Percentiles rank a stretch among this genome's conserved stretches.
Conservation (phyloP, 2,797 vertebrate genomes). For the Syndactyla subalaris region DNA sequence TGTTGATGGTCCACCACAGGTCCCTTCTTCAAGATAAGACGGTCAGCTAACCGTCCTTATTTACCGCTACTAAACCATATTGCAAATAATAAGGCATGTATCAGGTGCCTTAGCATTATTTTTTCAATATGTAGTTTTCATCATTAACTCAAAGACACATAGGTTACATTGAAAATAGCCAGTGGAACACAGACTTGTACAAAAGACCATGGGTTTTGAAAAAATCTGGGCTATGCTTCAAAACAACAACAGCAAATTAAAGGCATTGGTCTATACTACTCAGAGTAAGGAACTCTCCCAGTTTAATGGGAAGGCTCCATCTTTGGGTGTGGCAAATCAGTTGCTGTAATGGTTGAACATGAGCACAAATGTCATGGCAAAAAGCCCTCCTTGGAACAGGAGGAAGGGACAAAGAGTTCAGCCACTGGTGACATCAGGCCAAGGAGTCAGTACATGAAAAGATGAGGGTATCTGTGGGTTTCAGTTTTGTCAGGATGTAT, state of each 20-base stretch:
- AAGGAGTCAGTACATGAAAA: background rate
- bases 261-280: accelerated
- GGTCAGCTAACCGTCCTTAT: background rate
- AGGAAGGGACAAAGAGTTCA: background rate
- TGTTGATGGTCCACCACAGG: background rate
- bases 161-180: background rate
- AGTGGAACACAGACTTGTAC: accelerated
- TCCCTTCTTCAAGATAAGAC: background rate
- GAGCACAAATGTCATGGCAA: accelerated
- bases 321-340: background rate
- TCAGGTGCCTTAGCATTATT: background rate
- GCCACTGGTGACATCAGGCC: background rate
- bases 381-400: background rate
- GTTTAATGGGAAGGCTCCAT: accelerated
- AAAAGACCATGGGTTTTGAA: background rate
- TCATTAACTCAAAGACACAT: background rate
- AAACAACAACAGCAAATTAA: background rate
- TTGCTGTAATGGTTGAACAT: background rate
- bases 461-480: background rate
- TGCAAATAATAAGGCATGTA: background rate
- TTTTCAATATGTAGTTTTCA: background rate
- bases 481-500: background rate
- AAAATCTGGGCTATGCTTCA: background rate
- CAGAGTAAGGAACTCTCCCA: background rate
- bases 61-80: background rate